phyloP scores from a whole-genome alignment of 2,888 invertebrate species.

The Phortica magna region DNA sequence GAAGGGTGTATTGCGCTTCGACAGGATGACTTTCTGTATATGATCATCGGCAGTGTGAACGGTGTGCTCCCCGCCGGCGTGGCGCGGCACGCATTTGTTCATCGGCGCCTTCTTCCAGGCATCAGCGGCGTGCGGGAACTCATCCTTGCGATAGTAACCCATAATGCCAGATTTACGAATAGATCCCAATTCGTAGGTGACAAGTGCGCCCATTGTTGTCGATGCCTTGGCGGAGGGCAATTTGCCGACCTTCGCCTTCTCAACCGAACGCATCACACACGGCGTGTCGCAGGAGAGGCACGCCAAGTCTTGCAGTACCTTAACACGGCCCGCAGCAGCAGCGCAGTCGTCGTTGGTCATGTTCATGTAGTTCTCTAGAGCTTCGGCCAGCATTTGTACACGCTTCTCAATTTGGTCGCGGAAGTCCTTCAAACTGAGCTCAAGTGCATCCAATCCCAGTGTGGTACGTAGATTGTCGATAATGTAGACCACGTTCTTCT shows the following conservation, averaged over 20 bases:
- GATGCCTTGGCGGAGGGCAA: constrained; percentile 80
- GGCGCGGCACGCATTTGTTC: constrained; percentile 79
- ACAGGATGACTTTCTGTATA: constrained; percentile 76
- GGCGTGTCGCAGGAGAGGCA: constrained; percentile 88
- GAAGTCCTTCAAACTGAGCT: constrained; percentile 83
- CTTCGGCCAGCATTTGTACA: constrained; percentile 63
- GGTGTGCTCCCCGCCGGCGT: constrained; percentile 89
- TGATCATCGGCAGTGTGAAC: constrained; percentile 85
- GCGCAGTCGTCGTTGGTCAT: constrained; percentile 79
- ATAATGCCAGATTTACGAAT: constrained; percentile 73
- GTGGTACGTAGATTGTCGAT: constrained; percentile 83
- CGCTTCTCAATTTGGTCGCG: constrained; percentile 82
- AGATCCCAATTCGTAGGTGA: constrained; percentile 85
- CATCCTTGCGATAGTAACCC: constrained; percentile 73
- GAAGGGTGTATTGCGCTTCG: constrained; percentile 52
- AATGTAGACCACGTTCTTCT: constrained; percentile 76
- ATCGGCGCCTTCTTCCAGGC: constrained; percentile 62
- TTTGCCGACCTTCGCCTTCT: constrained; percentile 78
- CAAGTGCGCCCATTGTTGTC: constrained; percentile 83
- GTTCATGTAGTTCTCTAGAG: constrained; percentile 66
- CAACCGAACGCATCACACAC: constrained; percentile 84
- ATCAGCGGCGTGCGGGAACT: constrained; percentile 64
- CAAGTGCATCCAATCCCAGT: constrained; percentile 82
- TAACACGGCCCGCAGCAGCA: constrained; percentile 85
- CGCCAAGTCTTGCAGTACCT: constrained; percentile 84